phyloP scores from a whole-genome alignment of 2,113 vertebrate species.

The Tauraco erythrolophus region DNA sequence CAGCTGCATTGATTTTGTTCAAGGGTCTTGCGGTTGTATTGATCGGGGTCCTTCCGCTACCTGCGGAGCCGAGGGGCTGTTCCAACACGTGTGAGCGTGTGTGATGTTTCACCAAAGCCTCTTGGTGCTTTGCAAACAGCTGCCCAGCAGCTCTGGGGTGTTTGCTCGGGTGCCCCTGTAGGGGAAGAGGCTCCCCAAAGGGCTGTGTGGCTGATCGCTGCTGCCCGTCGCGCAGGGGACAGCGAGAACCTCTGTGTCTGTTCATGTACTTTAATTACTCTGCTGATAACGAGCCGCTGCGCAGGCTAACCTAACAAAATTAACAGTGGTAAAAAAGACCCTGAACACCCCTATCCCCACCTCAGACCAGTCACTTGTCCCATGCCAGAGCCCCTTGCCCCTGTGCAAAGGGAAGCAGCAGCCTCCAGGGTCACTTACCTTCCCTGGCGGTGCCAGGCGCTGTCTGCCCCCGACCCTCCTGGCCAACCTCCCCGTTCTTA shows the following conservation, averaged over 20 bases:
- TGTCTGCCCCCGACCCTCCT: constrained; percentile 3
- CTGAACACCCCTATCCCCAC: neutral
- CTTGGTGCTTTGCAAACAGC: neutral
- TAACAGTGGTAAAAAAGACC: neutral
- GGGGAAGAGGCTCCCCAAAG: neutral
- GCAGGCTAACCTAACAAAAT: neutral
- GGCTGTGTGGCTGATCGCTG: neutral
- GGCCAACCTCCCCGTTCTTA: constrained; percentile 50
- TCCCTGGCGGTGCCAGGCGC: constrained; percentile 28
- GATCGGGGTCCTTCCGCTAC: constrained; percentile 16
- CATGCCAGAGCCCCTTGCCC: neutral
- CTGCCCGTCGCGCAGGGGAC: neutral
- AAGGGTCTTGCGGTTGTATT: neutral
- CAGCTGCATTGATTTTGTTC: constrained; percentile 58
- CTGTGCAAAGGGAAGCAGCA: neutral
- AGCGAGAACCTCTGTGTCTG: neutral
- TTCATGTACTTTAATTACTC: neutral
- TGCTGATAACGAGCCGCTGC: neutral
- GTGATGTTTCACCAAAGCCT: neutral
- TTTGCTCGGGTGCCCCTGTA: neutral
- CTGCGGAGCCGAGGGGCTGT: neutral
- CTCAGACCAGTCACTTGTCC: neutral
- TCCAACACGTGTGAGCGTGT: fast-evolving
- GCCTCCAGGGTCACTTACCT: constrained; percentile 26
- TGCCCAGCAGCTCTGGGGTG: neutral